phyloP scores from a whole-genome alignment of 2,797 vertebrate genomes.

The Galago senegalensis region DNA sequence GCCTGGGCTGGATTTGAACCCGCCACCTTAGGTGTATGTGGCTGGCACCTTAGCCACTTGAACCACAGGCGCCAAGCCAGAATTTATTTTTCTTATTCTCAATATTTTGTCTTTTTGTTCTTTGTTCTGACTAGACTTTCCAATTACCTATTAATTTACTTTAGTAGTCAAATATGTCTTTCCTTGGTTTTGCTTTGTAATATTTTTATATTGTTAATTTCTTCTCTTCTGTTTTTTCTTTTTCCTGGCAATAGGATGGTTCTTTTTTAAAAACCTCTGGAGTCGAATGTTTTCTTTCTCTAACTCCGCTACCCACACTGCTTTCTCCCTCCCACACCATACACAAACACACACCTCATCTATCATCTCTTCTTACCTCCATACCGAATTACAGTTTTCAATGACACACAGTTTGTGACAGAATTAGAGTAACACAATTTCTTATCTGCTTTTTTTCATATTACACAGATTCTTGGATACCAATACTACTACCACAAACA shows the following conservation, averaged over 20 bases:
- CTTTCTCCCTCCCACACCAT: background rate
- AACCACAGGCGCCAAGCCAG: too few relatives aligned
- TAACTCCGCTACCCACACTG: background rate
- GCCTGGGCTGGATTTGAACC: too few relatives aligned
- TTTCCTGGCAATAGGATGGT: background rate
- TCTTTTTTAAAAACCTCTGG: slow-evolving; percentile 1
- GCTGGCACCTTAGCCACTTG: too few relatives aligned
- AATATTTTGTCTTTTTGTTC: background rate
- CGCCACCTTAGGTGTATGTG: too few relatives aligned
- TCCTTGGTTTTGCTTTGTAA: slow-evolving; percentile 13
- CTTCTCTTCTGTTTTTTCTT: background rate
- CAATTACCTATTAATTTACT: background rate
- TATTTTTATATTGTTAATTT: slow-evolving; percentile 39
- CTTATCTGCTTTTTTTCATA: slow-evolving; percentile 20
- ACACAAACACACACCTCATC: background rate
- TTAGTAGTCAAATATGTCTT: background rate
- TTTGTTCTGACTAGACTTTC: slow-evolving; percentile 46
- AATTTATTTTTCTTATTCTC: slow-evolving; percentile 37
- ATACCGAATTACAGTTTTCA: background rate
- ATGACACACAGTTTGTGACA: background rate
- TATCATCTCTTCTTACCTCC: background rate
- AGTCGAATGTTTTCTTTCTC: slow-evolving; percentile 31
- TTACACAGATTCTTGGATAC: background rate
- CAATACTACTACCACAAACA: background rate
- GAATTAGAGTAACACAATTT: slow-evolving; percentile 19